Conservation (phyloP, 2,797 vertebrate genomes). For the Trichosurus vulpecula region DNA sequence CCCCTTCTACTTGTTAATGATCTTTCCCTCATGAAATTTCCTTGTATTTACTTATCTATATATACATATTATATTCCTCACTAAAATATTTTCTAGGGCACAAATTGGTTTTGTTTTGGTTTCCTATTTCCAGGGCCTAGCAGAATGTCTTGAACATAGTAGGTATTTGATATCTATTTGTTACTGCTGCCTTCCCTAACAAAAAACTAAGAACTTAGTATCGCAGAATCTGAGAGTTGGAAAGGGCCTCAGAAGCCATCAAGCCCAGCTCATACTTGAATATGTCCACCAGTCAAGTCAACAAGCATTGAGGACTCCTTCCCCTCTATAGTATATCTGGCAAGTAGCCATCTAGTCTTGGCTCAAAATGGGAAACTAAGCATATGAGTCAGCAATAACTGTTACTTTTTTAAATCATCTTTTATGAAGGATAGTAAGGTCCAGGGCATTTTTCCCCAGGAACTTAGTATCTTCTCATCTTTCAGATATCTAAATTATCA, state of each 20-base stretch:
- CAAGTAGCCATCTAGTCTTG: background rate
- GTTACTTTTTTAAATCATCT: background rate
- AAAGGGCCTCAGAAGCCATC: background rate
- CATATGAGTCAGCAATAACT: background rate
- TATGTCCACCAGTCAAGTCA: background rate
- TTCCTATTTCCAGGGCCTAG: background rate
- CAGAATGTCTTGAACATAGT: background rate
- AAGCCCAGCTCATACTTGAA: background rate
- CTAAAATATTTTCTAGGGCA: background rate
- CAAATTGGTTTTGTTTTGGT: background rate
- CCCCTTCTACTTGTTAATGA: background rate
- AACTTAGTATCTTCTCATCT: background rate
- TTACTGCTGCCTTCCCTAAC: background rate
- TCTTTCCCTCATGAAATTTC: background rate
- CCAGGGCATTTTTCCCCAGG: background rate
- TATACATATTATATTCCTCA: background rate
- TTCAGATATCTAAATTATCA: background rate
- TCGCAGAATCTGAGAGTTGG: background rate
- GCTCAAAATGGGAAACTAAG: background rate
- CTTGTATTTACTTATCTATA: background rate
- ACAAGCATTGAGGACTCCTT: background rate
- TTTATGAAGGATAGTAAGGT: background rate
- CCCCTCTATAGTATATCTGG: background rate
- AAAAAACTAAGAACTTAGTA: background rate
- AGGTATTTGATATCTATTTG: background rate